Evolutionary conservation across 1,140 invertebrate genomes (phyloP).

Genomic region (Cylas formicarius): DNA sequence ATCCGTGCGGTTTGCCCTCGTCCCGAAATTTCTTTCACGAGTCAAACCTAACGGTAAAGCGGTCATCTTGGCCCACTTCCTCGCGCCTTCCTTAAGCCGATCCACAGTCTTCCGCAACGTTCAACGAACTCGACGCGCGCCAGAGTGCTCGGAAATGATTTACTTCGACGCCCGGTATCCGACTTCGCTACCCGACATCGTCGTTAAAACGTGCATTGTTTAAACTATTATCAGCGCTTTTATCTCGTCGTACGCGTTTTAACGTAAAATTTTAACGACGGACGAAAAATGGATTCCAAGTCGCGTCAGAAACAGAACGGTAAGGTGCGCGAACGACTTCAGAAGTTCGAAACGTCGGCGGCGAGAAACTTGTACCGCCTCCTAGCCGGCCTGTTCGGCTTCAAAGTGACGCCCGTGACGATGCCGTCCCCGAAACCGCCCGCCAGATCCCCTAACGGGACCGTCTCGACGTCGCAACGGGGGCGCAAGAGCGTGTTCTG

Average conservation of each 20-base stretch:
- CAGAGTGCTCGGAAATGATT: too few species aligned
- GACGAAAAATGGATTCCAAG: not conserved
- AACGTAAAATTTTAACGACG: not conserved
- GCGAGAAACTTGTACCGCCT: constrained; percentile 13
- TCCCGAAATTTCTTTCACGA: too few species aligned
- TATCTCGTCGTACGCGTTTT: not conserved
- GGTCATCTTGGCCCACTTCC: constrained; percentile 14
- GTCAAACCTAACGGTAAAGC: constrained; percentile 19
- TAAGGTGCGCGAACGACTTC: constrained; percentile 8
- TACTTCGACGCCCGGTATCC: not conserved
- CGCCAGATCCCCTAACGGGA: not conserved
- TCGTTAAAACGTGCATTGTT: not conserved
- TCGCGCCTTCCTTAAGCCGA: constrained; percentile 9
- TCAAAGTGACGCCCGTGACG: constrained; percentile 3
- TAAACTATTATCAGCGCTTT: constrained; percentile 1
- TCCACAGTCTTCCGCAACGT: too few species aligned
- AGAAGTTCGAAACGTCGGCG: constrained; percentile 5
- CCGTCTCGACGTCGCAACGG: not conserved
- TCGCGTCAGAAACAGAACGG: constrained; percentile 2
- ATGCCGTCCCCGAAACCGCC: constrained; percentile 10
- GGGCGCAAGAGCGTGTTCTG: constrained; percentile 58
- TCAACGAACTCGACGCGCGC: constrained; percentile 10
- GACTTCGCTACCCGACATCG: not conserved
- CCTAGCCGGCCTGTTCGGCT: constrained; percentile 14
- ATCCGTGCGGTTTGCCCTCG: too few species aligned